Evolutionary conservation across 2,797 vertebrate species (phyloP), one percentile per base, ranked within the genome.

Genomic region (Acridotheres tristis): DNA sequence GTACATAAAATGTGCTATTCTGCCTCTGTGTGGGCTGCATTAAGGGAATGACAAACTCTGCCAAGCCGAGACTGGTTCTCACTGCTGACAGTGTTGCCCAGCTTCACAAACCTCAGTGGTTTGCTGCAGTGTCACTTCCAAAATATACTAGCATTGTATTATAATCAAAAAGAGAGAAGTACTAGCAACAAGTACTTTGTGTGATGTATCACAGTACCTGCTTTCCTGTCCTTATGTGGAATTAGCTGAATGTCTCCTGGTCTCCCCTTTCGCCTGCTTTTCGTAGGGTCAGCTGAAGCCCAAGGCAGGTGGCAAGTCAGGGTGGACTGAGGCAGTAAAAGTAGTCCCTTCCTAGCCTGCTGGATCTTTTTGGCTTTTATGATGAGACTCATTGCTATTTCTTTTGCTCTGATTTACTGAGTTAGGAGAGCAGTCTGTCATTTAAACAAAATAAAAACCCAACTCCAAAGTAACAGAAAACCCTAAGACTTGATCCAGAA

Each of bases 31-130:
- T 36, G 63, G 23, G 40, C 57, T 68, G 34, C 1, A 1, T 16
- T 15, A 21, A 47, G 48, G 10, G 9, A 4, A 40, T 61, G 29
- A 25, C 10, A 8, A 53, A 48, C 14, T 29, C 32, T 32, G 61
- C 21, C 0, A 1, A 69, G 14, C 11, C 13, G 45, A 22, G 30
- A 11, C 20, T 32, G 42, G 7, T 14, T 57, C 17, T 76, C 5
- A 4, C 26, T 1, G 1, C 36, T 40, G 32, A 5, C 12, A 2
- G 5, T 4, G 8, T 4, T 74, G 43, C 11, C 51, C 15, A 16
- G 16, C 30, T 74, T 43, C 29, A 54, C 51, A 82, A 43, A 40
- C 20, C 5, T 53, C 23, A 23, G 15, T 16, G 7, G 6, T 29
- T 47, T 85, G 21, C 29, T 63, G 11, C 13, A 29, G 30, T 36